Conservation (phyloP, 2,113 vertebrate species). For the Xiphorhynchus elegans region DNA sequence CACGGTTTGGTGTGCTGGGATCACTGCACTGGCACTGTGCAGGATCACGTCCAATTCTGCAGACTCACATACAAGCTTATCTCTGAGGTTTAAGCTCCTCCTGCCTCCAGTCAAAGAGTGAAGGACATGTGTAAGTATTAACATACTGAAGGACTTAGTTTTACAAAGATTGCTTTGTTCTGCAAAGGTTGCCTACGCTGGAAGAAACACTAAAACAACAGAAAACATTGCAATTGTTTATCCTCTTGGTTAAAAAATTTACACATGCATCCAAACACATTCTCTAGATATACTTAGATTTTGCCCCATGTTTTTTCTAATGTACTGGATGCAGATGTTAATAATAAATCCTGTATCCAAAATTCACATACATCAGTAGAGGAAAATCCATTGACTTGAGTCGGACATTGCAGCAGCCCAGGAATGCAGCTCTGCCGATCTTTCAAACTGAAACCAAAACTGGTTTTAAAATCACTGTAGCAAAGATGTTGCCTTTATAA, state of each 20-base stretch:
- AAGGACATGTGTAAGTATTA: slow-evolving; percentile 21
- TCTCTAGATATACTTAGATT: not conserved
- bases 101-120: slow-evolving; percentile 7
- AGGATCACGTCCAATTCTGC: not conserved
- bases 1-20: slow-evolving; percentile 5
- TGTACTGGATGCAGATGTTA: not conserved
- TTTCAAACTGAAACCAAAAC: slow-evolving; percentile 47
- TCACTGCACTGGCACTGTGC: not conserved
- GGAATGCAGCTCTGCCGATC: not conserved
- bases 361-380: not conserved
- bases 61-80: slow-evolving; percentile 6
- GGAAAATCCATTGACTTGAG: not conserved
- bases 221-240: slow-evolving; percentile 25
- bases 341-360: not conserved
- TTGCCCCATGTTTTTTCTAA: not conserved
- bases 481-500: not conserved
- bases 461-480: not conserved
- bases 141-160: slow-evolving; percentile 22
- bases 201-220: slow-evolving; percentile 30
- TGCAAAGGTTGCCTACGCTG: not conserved
- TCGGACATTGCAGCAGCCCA: accelerated
- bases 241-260: not conserved
- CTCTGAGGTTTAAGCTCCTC: slow-evolving; percentile 28
- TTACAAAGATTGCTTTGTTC: slow-evolving; percentile 54
- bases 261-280: not conserved